A percentile compares a stretch with the other conserved stretches of the same genome.
Evolutionary conservation across 2,113 vertebrate genomes (phyloP).

Genomic region (Ctenomys sociabilis): DNA sequence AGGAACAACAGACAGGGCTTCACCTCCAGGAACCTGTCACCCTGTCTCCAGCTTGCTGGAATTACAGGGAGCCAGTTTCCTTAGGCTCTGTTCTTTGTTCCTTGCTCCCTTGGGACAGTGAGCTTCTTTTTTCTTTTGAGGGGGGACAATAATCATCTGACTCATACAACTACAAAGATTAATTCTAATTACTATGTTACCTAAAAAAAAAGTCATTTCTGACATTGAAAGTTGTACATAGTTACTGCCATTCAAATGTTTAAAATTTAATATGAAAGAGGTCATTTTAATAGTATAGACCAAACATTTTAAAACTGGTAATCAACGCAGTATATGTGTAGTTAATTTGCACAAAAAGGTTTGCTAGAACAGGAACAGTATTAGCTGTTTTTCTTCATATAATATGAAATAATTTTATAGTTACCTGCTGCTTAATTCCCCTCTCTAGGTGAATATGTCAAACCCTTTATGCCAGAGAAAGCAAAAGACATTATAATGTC

Average conservation of each 20-base stretch:
- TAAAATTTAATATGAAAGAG: constrained; percentile 60
- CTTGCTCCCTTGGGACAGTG: no score
- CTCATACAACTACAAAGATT: neutral
- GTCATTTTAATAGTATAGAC: constrained; percentile 10
- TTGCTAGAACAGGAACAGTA: constrained; percentile 24
- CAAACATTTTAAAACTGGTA: constrained; percentile 37
- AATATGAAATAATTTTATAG: constrained; percentile 43
- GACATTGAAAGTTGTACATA: constrained; percentile 73
- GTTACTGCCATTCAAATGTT: constrained; percentile 44
- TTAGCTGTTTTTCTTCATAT: constrained; percentile 28
- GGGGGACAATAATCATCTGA: no score
- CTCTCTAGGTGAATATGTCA: constrained; percentile 84
- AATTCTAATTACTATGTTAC: neutral
- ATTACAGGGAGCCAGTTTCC: no score
- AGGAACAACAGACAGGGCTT: no score
- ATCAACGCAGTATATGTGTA: neutral
- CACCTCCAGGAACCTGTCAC: no score
- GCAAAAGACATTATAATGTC: constrained; percentile 88
- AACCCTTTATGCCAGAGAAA: constrained; percentile 92
- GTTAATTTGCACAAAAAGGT: constrained; percentile 18
- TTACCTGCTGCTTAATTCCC: constrained; percentile 60
- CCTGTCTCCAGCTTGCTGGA: no score
- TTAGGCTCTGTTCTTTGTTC: no score
- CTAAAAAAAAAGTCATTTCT: constrained; percentile 58
- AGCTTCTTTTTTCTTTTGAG: no score